Base-by-base conservation (phyloP, 37 sponge, comb jelly and placozoan species). In the Amphimedon queenslandica region DNA sequence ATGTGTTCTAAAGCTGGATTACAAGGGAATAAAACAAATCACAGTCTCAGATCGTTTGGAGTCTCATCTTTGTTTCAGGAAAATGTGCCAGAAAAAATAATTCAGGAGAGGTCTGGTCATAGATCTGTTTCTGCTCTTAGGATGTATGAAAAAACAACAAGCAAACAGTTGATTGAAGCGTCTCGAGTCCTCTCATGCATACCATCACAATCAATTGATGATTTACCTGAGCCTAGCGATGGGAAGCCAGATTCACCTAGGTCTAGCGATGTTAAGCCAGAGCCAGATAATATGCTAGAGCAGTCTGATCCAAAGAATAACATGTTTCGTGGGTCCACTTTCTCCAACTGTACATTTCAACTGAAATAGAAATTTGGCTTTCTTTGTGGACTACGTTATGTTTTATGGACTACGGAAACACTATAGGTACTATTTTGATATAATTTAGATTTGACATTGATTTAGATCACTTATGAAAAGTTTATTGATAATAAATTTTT, bases 51-150 rank as follows among this genome's bases (percentile, higher is more conserved):
- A 39, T 37, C 70, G 4, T 70, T 40, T 70, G 70, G 51, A 13
- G 70, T 70, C 16, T 40, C 70, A 40, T 40, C 37, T 10, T 20
- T 70, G 27, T 70, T 70, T 70, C 25, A 39, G 43, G 6, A 37
- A 3, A 37, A 70, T 6, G n/a, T 70, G 2, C 70, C 70, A 29
- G 70, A 70, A 25, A 70, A 39, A 42, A 24, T 70, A 2, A 70
- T 70, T 18, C 37, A 40, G 47, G 70, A 70, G 20, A 37, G 70
- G 20, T 40, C 42, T 70, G 70, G 70, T 3, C 70, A 70, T 70
- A 11, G 70, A 27, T 70, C 70, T 61, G 18, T 61, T 29, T 6
- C 11, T 29, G 63, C 63, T 29, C 63, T 61, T 29, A 6, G 63
- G 10, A 27, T 61, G 6, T 61, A 61, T 61, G 30, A 61, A 16